Percentiles rank a stretch among this genome's conserved stretches.
These are phyloP conservation scores for Acanthosepion esculentum DNA, from an alignment of 2,888 invertebrate genomes.

Conservation along the genomic window DNA sequence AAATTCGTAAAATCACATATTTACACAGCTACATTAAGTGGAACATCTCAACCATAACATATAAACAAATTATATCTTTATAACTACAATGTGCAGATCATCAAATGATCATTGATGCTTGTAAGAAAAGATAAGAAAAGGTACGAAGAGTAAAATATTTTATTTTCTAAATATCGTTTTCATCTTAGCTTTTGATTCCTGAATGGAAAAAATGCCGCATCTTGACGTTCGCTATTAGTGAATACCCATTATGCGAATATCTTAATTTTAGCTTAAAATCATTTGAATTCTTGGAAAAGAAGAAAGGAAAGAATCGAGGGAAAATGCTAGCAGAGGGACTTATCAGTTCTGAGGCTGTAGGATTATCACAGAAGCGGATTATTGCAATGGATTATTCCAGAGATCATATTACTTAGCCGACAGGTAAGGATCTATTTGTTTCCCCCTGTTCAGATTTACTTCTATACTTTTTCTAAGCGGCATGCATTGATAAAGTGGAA, in stretches of 20 bases:
- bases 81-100: neutral
- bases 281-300: neutral
- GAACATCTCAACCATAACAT: neutral
- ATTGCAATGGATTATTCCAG: slow-evolving; percentile 33
- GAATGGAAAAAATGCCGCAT: neutral
- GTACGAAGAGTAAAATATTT: neutral
- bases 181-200: neutral
- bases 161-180: neutral
- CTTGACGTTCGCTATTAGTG: neutral
- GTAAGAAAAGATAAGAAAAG: neutral
- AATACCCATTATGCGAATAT: neutral
- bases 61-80: neutral
- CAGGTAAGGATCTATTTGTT: neutral
- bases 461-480: neutral
- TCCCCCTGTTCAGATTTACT: neutral
- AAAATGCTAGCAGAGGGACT: neutral
- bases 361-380: neutral
- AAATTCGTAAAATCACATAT: neutral
- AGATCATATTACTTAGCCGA: slow-evolving; percentile 33
- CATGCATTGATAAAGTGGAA: neutral
- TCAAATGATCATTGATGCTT: too few relatives aligned
- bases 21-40: neutral
- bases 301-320: neutral
- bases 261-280: neutral
- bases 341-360: neutral